Evolutionary conservation across 2,888 invertebrate species (phyloP), one percentile per base, ranked within the genome.

Genomic region (Clistopyga incitator): DNA sequence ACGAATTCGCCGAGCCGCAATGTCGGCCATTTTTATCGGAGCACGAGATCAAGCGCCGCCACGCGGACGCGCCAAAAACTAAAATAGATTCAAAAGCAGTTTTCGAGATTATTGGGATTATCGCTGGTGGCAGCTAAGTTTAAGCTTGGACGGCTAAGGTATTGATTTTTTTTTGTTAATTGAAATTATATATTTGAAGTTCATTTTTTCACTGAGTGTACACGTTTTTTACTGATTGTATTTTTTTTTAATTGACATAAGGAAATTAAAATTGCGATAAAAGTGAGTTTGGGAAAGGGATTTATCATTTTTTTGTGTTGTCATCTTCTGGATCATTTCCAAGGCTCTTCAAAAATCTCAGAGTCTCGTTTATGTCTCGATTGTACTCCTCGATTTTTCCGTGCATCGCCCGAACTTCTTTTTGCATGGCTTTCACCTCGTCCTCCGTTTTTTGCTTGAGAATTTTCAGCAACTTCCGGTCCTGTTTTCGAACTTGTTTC

Each of bases 311-410:
- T 54, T 89, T 89, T 11, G n/a, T 64, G 18, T 88, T 87, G 25
- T 84, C 70, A 3, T 80, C 85, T 10, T 84, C 79, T 13, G 85
- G n/a, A 74, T 89, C 87, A 6, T 85, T 87, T 11, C 90, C 90
- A n/a, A 91, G 86, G 3, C 72, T 84, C 65, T 89, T 88, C 29
- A 91, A 78, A 84, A 91, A 89, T 77, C 89, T 86, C 8, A 90
- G 67, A 74, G 89, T 90, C 64, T 91, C 91, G 10, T 82, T 87
- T 65, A 91, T 91, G 10, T 87, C 87, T 3, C 88, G 89, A 85
- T 89, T 88, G 52, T 90, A 89, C 20, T 90, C 88, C 6, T 90
- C 86, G 56, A 91, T 90, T 78, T 90, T 90, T 3, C 84, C 86
- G 2, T 82, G 86, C 89, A 91, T 89, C 4, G 75, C 34, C 4